Evolutionary conservation across 2,113 vertebrate genomes (phyloP).

Genomic region (Eolophus roseicapilla): DNA sequence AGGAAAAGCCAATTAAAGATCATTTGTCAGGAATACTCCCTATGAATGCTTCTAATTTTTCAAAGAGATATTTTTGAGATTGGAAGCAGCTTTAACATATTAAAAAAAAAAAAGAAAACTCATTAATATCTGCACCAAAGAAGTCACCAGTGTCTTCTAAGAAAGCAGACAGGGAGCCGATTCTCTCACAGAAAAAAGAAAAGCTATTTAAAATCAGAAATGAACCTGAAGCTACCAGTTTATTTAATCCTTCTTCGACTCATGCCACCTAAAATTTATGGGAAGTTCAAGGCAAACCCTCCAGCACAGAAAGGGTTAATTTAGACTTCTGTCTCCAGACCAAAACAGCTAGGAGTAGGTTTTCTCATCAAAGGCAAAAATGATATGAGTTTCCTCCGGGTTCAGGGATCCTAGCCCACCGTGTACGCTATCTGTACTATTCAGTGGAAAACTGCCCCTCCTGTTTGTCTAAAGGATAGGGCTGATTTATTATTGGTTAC

Average conservation of each 20-base stretch:
- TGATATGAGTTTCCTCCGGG: background rate
- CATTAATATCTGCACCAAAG: background rate
- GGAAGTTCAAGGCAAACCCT: background rate
- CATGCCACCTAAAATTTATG: background rate
- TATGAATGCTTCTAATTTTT: background rate
- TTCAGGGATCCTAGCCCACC: background rate
- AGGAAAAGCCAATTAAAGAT: background rate
- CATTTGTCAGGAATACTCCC: background rate
- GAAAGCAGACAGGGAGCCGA: background rate
- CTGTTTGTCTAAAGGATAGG: background rate
- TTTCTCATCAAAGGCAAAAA: background rate
- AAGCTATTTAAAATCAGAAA: background rate
- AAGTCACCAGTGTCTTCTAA: background rate
- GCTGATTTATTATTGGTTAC: background rate
- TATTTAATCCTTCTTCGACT: background rate
- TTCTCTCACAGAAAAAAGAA: background rate
- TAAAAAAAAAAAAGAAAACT: background rate
- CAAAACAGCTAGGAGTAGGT: background rate
- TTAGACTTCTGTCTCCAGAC: background rate
- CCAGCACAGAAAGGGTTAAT: background rate
- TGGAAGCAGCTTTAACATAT: background rate
- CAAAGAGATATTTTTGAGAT: background rate
- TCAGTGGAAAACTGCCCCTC: background rate
- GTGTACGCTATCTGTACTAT: background rate
- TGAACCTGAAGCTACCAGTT: rapidly evolving